Conservation (phyloP, 2,797 vertebrate genomes). For the Halcyon leucocephala region DNA sequence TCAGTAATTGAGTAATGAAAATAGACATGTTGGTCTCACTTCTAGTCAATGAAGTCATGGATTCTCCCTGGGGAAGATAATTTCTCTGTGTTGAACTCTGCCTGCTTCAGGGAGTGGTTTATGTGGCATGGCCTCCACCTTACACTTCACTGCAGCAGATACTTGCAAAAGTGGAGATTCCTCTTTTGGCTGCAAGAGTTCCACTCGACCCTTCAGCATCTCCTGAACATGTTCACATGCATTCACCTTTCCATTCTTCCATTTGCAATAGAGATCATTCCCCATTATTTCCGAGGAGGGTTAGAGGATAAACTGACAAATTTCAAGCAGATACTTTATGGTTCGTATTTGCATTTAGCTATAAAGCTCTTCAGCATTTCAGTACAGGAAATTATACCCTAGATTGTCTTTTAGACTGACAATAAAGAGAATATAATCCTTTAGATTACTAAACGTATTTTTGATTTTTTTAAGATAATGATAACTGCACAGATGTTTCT, state of each 20-base stretch:
- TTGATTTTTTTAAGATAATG: neutral
- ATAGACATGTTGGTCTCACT: neutral
- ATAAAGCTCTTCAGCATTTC: neutral
- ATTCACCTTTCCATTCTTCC: neutral
- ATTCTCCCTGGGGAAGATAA: neutral
- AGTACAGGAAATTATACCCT: neutral
- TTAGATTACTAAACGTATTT: neutral
- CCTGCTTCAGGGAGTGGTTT: neutral
- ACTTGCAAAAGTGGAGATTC: neutral
- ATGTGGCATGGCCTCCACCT: neutral
- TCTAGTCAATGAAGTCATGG: neutral
- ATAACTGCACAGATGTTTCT: neutral
- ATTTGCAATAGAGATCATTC: neutral
- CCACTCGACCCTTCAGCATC: neutral
- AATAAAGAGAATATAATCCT: neutral
- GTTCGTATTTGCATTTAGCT: neutral
- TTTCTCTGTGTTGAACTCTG: neutral
- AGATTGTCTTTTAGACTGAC: constrained; percentile 19
- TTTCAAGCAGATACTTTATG: constrained; percentile 4
- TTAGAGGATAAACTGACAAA: neutral
- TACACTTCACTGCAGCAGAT: neutral
- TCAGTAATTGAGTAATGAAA: neutral
- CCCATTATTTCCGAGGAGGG: neutral
- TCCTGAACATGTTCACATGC: neutral
- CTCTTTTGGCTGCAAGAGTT: neutral